Conservation (phyloP, 1,140 invertebrate genomes). For the Tetraneura akinire region DNA sequence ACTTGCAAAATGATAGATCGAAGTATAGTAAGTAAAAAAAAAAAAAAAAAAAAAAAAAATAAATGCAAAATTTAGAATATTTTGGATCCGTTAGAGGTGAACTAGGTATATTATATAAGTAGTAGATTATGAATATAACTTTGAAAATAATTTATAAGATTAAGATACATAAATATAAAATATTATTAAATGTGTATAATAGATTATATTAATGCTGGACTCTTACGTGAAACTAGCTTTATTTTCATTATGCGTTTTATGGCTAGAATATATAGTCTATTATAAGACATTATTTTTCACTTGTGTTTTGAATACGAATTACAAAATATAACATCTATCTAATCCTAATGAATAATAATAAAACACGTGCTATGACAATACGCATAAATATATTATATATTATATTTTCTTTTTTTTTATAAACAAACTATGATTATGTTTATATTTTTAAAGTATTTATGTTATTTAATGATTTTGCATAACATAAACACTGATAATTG, state of each 20-base stretch:
- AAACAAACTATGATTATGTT: constrained; percentile 4
- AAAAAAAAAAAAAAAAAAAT: too few species aligned
- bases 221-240: neutral
- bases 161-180: neutral
- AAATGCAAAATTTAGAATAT: too few species aligned
- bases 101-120: neutral
- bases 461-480: neutral
- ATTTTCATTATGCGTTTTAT: neutral
- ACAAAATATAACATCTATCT: neutral
- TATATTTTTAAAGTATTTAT: neutral
- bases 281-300: neutral
- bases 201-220: constrained; percentile 7
- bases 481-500: neutral
- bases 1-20: neutral
- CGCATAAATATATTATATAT: too few species aligned
- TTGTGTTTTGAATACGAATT: neutral
- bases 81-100: too few species aligned
- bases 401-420: neutral
- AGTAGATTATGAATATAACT: neutral
- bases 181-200: neutral
- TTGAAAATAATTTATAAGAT: neutral
- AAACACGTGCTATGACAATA: neutral
- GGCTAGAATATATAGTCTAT: too few species aligned
- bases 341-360: neutral
- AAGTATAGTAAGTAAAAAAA: constrained; percentile 13